These are phyloP conservation scores for Episyrphus balteatus DNA, from an alignment of 1,140 invertebrate species.

Conservation along the genomic window DNA sequence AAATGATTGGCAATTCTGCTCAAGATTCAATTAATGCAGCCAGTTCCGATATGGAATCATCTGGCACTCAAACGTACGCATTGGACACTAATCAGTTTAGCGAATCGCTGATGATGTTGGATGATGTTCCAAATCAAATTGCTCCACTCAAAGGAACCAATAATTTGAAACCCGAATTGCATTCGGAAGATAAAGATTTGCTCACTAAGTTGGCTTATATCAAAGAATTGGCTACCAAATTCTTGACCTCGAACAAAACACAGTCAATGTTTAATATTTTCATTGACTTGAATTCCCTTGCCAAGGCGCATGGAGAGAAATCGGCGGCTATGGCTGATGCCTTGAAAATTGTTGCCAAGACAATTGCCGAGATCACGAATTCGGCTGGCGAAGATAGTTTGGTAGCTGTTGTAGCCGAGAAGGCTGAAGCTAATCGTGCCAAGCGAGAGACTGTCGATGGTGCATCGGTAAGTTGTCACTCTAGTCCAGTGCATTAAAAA, in stretches of 20 bases:
- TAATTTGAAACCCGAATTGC: slow-evolving; percentile 43
- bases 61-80: slow-evolving; percentile 38
- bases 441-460: slow-evolving; percentile 15
- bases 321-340: slow-evolving; percentile 56
- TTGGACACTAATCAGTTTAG: slow-evolving; percentile 49
- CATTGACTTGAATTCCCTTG: slow-evolving; percentile 21
- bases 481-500: too few relatives aligned
- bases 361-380: slow-evolving; percentile 16
- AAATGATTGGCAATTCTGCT: slow-evolving; percentile 17
- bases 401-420: slow-evolving; percentile 50
- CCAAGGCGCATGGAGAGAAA: slow-evolving; percentile 47
- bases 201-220: slow-evolving; percentile 51
- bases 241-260: slow-evolving; percentile 19
- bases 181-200: slow-evolving; percentile 54
- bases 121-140: slow-evolving; percentile 30
- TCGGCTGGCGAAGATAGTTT: slow-evolving; percentile 52
- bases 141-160: slow-evolving; percentile 35
- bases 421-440: slow-evolving; percentile 44
- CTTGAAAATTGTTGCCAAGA: slow-evolving; percentile 39
- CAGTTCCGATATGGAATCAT: slow-evolving; percentile 19
- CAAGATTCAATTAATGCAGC: slow-evolving; percentile 16
- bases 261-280: slow-evolving; percentile 21
- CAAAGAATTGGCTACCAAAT: slow-evolving; percentile 47
- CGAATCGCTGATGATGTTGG: slow-evolving; percentile 43
- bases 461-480: slow-evolving; percentile 4